Conservation (phyloP, 2,797 vertebrate species). For the Vultur gryphus region DNA sequence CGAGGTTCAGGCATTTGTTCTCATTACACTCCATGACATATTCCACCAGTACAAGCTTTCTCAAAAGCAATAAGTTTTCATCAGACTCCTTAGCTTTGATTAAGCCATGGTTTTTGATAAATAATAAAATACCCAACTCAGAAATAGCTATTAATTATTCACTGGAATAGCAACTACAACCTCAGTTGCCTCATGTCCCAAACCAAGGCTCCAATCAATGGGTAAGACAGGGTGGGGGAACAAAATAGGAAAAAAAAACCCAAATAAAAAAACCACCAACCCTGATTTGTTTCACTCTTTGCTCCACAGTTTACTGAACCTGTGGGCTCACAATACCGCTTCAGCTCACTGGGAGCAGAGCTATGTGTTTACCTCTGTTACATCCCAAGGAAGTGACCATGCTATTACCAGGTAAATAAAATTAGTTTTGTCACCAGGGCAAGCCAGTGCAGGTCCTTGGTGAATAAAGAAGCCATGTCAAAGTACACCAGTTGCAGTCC, state of each 20-base stretch:
- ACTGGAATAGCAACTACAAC: not conserved
- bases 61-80: not conserved
- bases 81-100: not conserved
- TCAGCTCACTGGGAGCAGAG: not conserved
- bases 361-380: not conserved
- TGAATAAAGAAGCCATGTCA: not conserved
- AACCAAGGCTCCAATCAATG: not conserved
- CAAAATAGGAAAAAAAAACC: not conserved
- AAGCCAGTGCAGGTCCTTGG: not conserved
- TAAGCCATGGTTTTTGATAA: not conserved
- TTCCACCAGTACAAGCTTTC: not conserved
- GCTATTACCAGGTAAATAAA: not conserved
- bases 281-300: not conserved
- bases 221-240: accelerated
- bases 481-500: not conserved
- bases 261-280: not conserved
- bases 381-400: not conserved
- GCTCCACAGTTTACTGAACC: not conserved
- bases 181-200: not conserved
- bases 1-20: not conserved
- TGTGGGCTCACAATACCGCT: not conserved
- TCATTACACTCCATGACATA: not conserved
- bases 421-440: not conserved
- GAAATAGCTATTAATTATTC: not conserved
- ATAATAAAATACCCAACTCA: not conserved